Conservation (phyloP, 2,797 vertebrate genomes). For the Etheostoma perlongum region DNA sequence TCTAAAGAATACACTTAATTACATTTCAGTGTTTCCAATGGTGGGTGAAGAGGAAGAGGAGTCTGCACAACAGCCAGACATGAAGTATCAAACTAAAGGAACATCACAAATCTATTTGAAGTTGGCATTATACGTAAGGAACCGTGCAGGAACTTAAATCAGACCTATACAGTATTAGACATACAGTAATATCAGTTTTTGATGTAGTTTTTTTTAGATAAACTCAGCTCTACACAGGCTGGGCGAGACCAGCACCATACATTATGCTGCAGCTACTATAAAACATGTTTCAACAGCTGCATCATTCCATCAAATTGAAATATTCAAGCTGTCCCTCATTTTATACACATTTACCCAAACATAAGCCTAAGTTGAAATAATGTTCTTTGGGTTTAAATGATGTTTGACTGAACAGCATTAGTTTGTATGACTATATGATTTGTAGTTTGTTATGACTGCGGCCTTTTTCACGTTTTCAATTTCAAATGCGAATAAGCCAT, state of each 20-base stretch:
- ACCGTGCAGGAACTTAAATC: slow-evolving; percentile 5
- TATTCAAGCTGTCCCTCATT: slow-evolving; percentile 3
- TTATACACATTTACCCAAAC: background rate
- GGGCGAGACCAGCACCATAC: background rate
- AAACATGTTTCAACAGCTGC: too few relatives aligned
- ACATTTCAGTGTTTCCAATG: slow-evolving; percentile 34
- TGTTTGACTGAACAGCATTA: slow-evolving; percentile 5
- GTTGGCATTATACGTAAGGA: background rate
- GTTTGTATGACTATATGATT: background rate
- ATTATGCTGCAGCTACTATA: background rate
- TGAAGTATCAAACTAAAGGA: slow-evolving; percentile 27
- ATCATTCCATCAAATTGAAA: background rate
- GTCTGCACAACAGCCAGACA: background rate
- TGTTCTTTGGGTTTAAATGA: slow-evolving; percentile 5
- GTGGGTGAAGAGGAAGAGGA: slow-evolving; percentile 4
- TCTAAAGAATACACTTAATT: slow-evolving; percentile 54
- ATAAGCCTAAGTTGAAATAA: background rate
- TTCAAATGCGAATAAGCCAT: too few relatives aligned
- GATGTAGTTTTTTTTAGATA: slow-evolving; percentile 7
- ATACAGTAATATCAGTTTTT: background rate
- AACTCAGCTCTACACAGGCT: background rate
- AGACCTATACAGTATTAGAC: background rate
- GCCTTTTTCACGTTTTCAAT: too few relatives aligned
- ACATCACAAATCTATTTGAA: background rate
- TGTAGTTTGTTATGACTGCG: background rate